phyloP scores from a whole-genome alignment of 1,140 invertebrate genomes.

The Physella acuta region DNA sequence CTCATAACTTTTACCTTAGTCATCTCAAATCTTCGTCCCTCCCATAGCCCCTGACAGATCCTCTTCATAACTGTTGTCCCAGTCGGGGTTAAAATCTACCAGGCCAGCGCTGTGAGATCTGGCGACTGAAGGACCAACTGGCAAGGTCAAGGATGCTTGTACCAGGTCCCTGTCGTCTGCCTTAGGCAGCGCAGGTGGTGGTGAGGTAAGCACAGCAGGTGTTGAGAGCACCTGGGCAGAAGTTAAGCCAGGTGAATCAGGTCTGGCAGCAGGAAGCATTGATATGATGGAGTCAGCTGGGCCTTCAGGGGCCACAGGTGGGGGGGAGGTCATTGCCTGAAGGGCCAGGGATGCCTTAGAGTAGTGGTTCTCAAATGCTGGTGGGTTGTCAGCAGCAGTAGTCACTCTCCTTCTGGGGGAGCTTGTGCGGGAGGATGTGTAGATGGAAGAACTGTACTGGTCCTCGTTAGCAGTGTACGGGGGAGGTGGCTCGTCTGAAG shows the following conservation, averaged over 20 bases:
- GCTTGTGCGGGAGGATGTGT: conserved; percentile 1
- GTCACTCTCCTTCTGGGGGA: conserved; percentile 26
- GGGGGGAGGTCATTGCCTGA: neutral
- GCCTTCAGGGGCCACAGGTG: neutral
- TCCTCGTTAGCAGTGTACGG: conserved; percentile 24
- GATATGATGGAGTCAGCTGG: conserved; percentile 2
- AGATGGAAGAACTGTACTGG: conserved; percentile 2
- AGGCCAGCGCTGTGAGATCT: neutral
- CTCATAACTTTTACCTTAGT: neutral
- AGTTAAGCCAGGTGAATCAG: neutral
- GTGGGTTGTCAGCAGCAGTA: neutral
- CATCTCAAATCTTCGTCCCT: conserved; percentile 9
- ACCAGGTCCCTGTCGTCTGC: neutral
- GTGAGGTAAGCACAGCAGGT: neutral
- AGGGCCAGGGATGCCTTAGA: neutral
- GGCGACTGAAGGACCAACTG: neutral
- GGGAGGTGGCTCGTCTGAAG: conserved; percentile 34
- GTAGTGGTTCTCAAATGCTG: neutral
- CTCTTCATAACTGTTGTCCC: conserved; percentile 23
- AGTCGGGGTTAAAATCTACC: conserved; percentile 21
- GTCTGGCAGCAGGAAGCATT: neutral
- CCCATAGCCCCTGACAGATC: conserved; percentile 23
- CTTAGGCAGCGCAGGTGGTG: conserved; percentile 1
- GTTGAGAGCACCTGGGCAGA: neutral
- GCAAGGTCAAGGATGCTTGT: neutral